These are phyloP conservation scores for Coreoperca whiteheadi DNA, from an alignment of 2,113 vertebrate genomes.

Conservation along the genomic window DNA sequence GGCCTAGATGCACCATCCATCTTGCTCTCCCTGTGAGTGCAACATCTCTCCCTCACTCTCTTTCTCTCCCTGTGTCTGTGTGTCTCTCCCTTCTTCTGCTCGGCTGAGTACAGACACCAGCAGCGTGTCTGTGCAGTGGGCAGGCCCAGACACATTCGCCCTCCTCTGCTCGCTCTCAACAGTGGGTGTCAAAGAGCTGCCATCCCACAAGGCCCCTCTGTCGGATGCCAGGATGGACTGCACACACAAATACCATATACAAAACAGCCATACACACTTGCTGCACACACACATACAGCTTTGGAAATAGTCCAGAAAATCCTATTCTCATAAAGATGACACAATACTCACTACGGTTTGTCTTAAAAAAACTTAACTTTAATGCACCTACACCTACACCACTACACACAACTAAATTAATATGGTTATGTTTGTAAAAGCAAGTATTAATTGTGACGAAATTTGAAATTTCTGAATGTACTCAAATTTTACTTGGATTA, in stretches of 20 bases:
- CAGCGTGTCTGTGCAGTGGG: slow-evolving; percentile 76
- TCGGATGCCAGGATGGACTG: slow-evolving; percentile 70
- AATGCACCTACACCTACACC: not conserved
- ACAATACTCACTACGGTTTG: not conserved
- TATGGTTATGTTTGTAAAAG: not conserved
- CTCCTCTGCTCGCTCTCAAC: slow-evolving; percentile 69
- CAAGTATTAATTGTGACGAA: not conserved
- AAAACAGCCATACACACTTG: slow-evolving; percentile 12
- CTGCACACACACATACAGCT: slow-evolving; percentile 5
- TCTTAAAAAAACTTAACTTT: not conserved
- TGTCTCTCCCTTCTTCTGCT: slow-evolving; percentile 71
- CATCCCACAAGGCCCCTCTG: slow-evolving; percentile 75
- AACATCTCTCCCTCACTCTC: slow-evolving; percentile 52
- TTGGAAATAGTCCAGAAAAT: slow-evolving; percentile 6
- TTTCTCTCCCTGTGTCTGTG: slow-evolving; percentile 32
- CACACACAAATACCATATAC: slow-evolving; percentile 27
- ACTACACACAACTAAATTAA: not conserved
- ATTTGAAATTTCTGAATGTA: no score
- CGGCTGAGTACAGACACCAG: slow-evolving; percentile 78
- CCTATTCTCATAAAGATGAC: not conserved
- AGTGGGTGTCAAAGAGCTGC: slow-evolving; percentile 80
- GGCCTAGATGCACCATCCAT: slow-evolving; percentile 51
- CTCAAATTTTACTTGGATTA: not conserved
- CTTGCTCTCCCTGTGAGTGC: slow-evolving; percentile 33
- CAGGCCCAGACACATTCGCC: slow-evolving; percentile 76